A percentile compares a stretch with the other conserved stretches of the same genome.
Evolutionary conservation across 2,797 vertebrate species (phyloP).

Genomic region (Pseudochirops cupreus): DNA sequence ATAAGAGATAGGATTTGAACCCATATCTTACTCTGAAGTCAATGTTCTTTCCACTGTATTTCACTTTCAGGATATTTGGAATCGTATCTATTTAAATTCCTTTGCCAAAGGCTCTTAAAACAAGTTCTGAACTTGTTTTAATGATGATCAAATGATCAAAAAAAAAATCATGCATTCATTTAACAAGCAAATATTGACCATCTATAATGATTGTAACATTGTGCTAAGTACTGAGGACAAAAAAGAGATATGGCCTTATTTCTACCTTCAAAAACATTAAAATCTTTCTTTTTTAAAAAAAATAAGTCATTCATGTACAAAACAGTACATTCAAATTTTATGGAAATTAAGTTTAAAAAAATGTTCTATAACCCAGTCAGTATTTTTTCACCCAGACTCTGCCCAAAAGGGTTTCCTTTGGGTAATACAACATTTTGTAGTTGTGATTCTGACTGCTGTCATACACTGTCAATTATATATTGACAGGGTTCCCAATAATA

Average conservation of each 20-base stretch:
- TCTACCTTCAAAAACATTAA: not conserved
- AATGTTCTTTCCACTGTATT: not conserved
- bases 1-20: not conserved
- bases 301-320: not conserved
- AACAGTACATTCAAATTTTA: not conserved
- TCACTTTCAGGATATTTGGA: not conserved
- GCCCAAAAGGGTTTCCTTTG: not conserved
- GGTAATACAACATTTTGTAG: not conserved
- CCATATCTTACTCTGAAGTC: not conserved
- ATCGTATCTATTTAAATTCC: constrained; percentile 8
- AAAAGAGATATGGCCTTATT: not conserved
- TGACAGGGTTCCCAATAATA: not conserved
- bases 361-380: not conserved
- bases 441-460: not conserved
- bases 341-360: not conserved
- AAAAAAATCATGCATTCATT: not conserved
- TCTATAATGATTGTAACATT: not conserved
- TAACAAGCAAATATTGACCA: not conserved
- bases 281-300: not conserved
- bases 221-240: not conserved
- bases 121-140: constrained; percentile 21
- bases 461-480: not conserved
- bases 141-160: constrained; percentile 14
- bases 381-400: not conserved
- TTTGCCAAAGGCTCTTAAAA: constrained; percentile 15